Evolutionary conservation across 2,113 vertebrate species (phyloP), one percentile per base, ranked within the genome.

Genomic region (Strigops habroptila): DNA sequence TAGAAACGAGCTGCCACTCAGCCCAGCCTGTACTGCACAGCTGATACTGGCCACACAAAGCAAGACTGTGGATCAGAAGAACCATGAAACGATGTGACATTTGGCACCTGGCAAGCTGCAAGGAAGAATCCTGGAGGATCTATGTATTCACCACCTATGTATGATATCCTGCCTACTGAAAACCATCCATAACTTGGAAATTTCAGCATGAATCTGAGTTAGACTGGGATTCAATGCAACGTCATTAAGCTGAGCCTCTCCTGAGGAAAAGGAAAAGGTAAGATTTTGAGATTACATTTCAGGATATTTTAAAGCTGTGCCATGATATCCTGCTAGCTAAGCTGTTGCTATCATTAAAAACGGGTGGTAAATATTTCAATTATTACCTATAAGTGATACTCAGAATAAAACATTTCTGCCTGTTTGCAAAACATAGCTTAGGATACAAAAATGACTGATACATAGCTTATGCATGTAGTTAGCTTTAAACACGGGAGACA

Each of bases 261-360:
- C 79, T 4, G 24, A 67, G 41, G 59, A 93, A 90, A 67, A 74
- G n/a, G 27, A 91, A 95, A 94, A 96, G 95, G 95, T 95, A 95
- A 90, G 82, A 94, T 48, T 46, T 88, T 55, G 43, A 88, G 4
- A 88, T 48, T 31, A 44, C 8, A 46, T 68, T 92, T 78, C 77
- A 90, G 15, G 44, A 37, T 71, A 81, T 83, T 91, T 90, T 75
- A 94, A 78, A 16, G 30, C n/a, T 67, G 25, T 41, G 71, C 18
- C 27, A 41, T 1, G 2, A 21, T n/a, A 78, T 18, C 15, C 4
- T 2, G 25, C 30, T 60, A 91, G 60, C 35, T 43, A 76, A 94
- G 22, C 86, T 69, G 41, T 18, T 3, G 1, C 6, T 30, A 28
- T 23, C 30, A 60, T 81, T 91, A 82, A 82, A 68, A 10, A 67